These are phyloP conservation scores for Endotricha flammealis DNA, from an alignment of 2,888 invertebrate species.

Conservation along the genomic window DNA sequence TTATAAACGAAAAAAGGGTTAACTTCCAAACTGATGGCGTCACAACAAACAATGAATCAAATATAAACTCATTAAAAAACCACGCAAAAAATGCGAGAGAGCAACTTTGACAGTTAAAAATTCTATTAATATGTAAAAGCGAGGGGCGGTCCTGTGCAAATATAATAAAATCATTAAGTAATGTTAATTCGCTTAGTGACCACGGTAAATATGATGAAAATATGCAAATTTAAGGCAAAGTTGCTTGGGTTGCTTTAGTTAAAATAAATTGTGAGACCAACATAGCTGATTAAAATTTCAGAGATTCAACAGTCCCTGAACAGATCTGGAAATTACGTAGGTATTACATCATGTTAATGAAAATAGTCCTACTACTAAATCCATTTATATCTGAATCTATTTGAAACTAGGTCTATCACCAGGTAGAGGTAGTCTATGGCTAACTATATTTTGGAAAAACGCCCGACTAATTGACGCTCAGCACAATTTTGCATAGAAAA, in stretches of 20 bases:
- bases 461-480: no score
- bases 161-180: constrained; percentile 60
- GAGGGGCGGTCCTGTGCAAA: constrained; percentile 42
- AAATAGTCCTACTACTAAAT: no score
- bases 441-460: no score
- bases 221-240: constrained; percentile 54
- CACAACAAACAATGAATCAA: background rate
- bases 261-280: constrained; percentile 47
- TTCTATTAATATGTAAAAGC: constrained; percentile 39
- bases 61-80: constrained; percentile 2
- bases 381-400: no score
- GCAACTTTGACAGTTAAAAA: constrained; percentile 23
- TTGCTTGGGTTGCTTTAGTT: constrained; percentile 47
- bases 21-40: no score
- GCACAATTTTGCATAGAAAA: no score
- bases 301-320: constrained; percentile 28
- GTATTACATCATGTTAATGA: no score
- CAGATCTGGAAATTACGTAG: constrained; percentile 11
- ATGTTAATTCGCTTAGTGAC: constrained; percentile 59
- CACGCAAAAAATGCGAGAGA: background rate
- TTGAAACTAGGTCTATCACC: no score
- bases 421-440: no score
- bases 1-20: no score
- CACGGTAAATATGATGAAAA: constrained; percentile 59
- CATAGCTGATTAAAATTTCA: constrained; percentile 21